Evolutionary conservation across 1,140 invertebrate genomes (phyloP).

Genomic region (Adoxophyes honmai): DNA sequence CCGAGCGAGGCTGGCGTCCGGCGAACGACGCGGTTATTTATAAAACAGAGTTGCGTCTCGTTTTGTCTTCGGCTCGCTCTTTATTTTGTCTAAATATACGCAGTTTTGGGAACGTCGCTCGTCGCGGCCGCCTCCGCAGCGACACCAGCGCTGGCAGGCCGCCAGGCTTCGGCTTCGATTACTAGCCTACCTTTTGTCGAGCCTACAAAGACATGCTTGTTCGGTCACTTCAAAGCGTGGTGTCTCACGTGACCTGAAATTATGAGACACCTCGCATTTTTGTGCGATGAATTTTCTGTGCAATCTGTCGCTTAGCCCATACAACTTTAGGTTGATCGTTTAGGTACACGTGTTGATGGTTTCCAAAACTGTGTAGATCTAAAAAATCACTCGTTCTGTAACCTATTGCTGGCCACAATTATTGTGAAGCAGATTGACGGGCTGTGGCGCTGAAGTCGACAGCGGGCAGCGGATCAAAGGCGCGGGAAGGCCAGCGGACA

Average conservation of each 20-base stretch:
- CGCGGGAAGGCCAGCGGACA: conserved; percentile 36
- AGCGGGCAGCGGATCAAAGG: conserved; percentile 41
- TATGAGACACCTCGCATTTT: no score
- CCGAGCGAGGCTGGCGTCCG: conserved; percentile 62
- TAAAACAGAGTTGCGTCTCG: conserved; percentile 75
- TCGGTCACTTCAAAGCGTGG: conserved; percentile 5
- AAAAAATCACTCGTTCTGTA: conserved; percentile 29
- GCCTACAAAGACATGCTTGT: conserved; percentile 29
- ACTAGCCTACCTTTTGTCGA: conserved; percentile 49
- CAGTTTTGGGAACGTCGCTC: conserved; percentile 73
- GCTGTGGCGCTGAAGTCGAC: conserved; percentile 24
- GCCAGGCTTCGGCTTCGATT: conserved; percentile 60
- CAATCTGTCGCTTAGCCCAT: no score
- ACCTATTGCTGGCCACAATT: conserved; percentile 19
- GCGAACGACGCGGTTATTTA: conserved; percentile 73
- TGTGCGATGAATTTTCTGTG: no score
- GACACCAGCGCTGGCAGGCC: conserved; percentile 53
- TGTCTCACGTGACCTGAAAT: neutral
- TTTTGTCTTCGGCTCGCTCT: conserved; percentile 74
- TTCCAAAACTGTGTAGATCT: neutral
- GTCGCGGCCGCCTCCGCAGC: conserved; percentile 58
- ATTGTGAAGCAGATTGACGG: conserved; percentile 24
- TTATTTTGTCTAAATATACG: conserved; percentile 77
- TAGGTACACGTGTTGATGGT: neutral
- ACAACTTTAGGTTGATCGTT: neutral